phyloP scores from a whole-genome alignment of 2,113 vertebrate species.

The Oryzias celebensis region DNA sequence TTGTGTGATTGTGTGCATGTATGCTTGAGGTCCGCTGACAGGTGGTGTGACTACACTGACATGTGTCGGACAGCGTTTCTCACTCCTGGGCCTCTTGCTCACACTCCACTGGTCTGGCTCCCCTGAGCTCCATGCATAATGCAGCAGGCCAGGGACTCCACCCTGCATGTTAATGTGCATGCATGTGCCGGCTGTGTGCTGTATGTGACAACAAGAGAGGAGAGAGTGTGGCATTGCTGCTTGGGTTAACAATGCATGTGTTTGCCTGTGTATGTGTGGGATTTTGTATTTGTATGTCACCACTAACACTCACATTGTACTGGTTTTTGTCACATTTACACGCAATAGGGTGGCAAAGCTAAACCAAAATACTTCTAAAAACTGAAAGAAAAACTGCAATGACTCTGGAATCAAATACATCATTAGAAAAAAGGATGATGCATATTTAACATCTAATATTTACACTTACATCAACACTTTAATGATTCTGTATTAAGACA shows the following conservation, averaged over 20 bases:
- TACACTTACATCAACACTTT: too few relatives aligned
- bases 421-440: too few relatives aligned
- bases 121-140: slow-evolving; percentile 75
- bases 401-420: too few relatives aligned
- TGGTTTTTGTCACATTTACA: not conserved
- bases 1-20: slow-evolving; percentile 33
- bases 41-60: slow-evolving; percentile 66
- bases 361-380: not conserved
- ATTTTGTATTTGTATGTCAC: not conserved
- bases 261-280: slow-evolving; percentile 9
- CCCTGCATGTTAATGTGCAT: slow-evolving; percentile 66
- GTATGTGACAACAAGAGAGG: slow-evolving; percentile 31
- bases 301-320: slow-evolving; percentile 13
- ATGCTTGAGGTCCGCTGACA: slow-evolving; percentile 56
- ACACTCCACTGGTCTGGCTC: slow-evolving; percentile 72
- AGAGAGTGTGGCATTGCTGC: slow-evolving; percentile 37
- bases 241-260: slow-evolving; percentile 28
- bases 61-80: slow-evolving; percentile 75
- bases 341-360: not conserved
- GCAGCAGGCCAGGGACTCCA: slow-evolving; percentile 69
- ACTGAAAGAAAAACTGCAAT: too few relatives aligned
- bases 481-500: too few relatives aligned
- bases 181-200: slow-evolving; percentile 34
- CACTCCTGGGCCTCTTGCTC: slow-evolving; percentile 66
- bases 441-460: too few relatives aligned